Evolutionary conservation across 2,797 vertebrate genomes (phyloP).

Genomic region (Leptoclinus maculatus): DNA sequence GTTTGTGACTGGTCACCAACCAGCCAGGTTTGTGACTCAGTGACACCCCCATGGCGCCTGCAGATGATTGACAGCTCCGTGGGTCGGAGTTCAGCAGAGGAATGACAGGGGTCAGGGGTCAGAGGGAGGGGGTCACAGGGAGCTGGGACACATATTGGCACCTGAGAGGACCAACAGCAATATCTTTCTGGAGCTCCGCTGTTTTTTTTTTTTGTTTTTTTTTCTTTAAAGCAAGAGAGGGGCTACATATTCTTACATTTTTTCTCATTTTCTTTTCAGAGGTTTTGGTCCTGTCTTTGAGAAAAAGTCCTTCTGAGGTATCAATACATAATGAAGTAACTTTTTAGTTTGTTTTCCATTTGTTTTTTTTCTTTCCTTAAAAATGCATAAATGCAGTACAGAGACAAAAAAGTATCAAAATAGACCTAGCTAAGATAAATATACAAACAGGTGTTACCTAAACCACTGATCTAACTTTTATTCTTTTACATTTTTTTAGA

Average conservation of each 20-base stretch:
- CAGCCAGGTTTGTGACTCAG: slow-evolving; percentile 60
- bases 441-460: slow-evolving; percentile 92
- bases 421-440: slow-evolving; percentile 93
- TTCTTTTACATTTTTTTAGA: slow-evolving; percentile 79
- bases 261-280: slow-evolving; percentile 80
- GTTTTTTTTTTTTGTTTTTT: slow-evolving; percentile 62
- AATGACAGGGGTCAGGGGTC: slow-evolving; percentile 78
- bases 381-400: slow-evolving; percentile 91
- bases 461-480: slow-evolving; percentile 89
- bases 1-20: slow-evolving; percentile 61
- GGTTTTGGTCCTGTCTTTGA: slow-evolving; percentile 90
- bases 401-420: slow-evolving; percentile 92
- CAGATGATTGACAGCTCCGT: slow-evolving; percentile 81
- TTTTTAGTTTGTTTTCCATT: slow-evolving; percentile 85
- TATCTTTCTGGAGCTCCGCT: slow-evolving; percentile 78
- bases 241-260: slow-evolving; percentile 84
- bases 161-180: slow-evolving; percentile 83
- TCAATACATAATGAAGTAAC: slow-evolving; percentile 85
- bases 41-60: slow-evolving; percentile 59
- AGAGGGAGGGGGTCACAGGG: slow-evolving; percentile 76
- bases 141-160: slow-evolving; percentile 84
- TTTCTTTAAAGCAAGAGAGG: slow-evolving; percentile 85
- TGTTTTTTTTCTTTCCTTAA: slow-evolving; percentile 86
- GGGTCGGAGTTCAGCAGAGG: slow-evolving; percentile 80
- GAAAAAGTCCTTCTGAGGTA: slow-evolving; percentile 90